Evolutionary conservation across 2,888 invertebrate genomes (phyloP), one percentile per base, ranked within the genome.

Genomic region (Eupithecia subumbrata): DNA sequence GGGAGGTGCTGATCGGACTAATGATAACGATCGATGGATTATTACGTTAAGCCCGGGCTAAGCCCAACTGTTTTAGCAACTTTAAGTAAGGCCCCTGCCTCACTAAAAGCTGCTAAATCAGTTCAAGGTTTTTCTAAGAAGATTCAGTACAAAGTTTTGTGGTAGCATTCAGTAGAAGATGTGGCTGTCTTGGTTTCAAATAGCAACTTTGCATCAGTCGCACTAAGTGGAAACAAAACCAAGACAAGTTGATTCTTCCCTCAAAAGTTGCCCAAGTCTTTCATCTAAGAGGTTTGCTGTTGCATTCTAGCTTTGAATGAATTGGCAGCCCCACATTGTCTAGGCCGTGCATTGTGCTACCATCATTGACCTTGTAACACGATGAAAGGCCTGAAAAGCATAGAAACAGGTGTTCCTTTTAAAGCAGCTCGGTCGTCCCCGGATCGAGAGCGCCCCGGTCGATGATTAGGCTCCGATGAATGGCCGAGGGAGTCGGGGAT

Each of bases 11-110:
- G 93, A 94, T 93, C 88, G 87, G 88, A 87, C 91, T 92, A 92
- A 94, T 93, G 93, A 94, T 94, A 94, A 90, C 89, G 91, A 94
- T 92, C 92, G 92, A 90, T 91, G 89, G 92, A 94, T 94, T 95
- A 94, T 94, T 93, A 94, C 93, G 92, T 93, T 93, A 93, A 91
- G 89, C 87, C 88, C 86, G 85, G 92, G 91, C 25, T 60, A 2
- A 92, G 89, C 86, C 88, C 86, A 85, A 87, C 89, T 90, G 89
- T 91, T 90, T 89, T 88, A 77, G 64, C 68, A 7, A 43, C 67
- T n/a, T 22, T 7, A 22, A 40, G 40, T 12, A 8, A 2, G 25
- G 43, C 14, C 5, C 37, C 5, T 37, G 37, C 37, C 37, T 37
- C 37, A 37, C 7, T 5, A 7, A 4, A 37, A 37, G 37, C 7